phyloP scores from a whole-genome alignment of 2,113 vertebrate species.

The Mobula birostris region DNA sequence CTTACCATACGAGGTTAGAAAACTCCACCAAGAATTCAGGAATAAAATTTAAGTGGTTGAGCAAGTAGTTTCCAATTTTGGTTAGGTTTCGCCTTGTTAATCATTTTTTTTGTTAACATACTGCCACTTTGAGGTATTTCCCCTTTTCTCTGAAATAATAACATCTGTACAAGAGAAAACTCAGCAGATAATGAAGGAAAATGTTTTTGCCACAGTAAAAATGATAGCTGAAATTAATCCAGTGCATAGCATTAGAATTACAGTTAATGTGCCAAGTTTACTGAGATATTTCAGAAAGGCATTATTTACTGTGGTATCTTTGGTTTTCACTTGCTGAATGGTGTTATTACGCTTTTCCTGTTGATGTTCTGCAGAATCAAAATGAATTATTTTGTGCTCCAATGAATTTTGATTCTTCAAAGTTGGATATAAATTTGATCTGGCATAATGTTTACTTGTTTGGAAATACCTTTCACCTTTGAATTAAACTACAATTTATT shows the following conservation, averaged over 20 bases:
- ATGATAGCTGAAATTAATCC: background rate
- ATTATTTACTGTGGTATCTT: background rate
- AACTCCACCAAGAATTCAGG: background rate
- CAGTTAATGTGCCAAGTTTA: background rate
- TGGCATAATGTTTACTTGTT: background rate
- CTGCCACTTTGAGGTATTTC: background rate
- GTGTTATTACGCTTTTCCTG: background rate
- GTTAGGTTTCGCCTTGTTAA: background rate
- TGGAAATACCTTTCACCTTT: background rate
- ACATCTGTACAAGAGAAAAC: background rate
- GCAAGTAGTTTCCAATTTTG: background rate
- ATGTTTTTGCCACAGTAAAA: background rate
- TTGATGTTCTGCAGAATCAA: background rate
- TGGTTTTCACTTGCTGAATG: background rate
- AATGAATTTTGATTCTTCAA: background rate
- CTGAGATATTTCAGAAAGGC: background rate
- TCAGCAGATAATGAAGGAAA: background rate
- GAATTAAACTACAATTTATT: background rate
- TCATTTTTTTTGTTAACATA: background rate
- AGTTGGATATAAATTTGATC: background rate
- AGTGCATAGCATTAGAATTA: background rate
- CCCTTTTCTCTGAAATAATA: background rate
- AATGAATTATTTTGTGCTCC: background rate
- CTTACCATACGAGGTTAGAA: slow-evolving; percentile 85
- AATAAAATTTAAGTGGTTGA: background rate